Evolutionary conservation across 2,888 invertebrate genomes (phyloP).

Genomic region (Meloe dianella): DNA sequence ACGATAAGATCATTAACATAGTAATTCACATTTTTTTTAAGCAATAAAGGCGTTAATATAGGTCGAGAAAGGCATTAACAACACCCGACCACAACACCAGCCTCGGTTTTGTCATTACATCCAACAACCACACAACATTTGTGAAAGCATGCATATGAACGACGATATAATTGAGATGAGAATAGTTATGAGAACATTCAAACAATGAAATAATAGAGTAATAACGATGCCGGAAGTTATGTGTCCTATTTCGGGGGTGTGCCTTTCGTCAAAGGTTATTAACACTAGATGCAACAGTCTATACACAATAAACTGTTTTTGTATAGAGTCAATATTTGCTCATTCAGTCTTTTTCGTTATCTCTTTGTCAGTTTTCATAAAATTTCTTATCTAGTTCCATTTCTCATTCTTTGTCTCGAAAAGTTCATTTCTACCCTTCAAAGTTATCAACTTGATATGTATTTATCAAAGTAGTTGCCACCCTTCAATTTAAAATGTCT

Average conservation of each 20-base stretch:
- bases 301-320: neutral
- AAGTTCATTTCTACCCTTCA: neutral
- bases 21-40: neutral
- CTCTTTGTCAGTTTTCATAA: neutral
- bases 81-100: neutral
- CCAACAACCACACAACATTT: neutral
- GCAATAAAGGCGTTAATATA: neutral
- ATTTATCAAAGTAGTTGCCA: no score
- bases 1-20: neutral
- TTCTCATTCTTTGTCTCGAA: neutral
- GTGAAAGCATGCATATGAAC: constrained; percentile 18
- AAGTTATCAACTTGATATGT: no score
- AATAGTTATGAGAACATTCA: constrained; percentile 6
- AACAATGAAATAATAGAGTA: neutral
- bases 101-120: neutral
- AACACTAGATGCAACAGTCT: constrained; percentile 10
- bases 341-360: neutral
- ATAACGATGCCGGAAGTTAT: neutral
- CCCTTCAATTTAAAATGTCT: no score
- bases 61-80: neutral
- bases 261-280: neutral
- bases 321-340: constrained; percentile 1
- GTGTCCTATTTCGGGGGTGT: neutral
- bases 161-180: constrained; percentile 1
- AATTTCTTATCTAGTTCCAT: neutral